Conservation (phyloP, 2,113 vertebrate genomes). For the Mellivora capensis region DNA sequence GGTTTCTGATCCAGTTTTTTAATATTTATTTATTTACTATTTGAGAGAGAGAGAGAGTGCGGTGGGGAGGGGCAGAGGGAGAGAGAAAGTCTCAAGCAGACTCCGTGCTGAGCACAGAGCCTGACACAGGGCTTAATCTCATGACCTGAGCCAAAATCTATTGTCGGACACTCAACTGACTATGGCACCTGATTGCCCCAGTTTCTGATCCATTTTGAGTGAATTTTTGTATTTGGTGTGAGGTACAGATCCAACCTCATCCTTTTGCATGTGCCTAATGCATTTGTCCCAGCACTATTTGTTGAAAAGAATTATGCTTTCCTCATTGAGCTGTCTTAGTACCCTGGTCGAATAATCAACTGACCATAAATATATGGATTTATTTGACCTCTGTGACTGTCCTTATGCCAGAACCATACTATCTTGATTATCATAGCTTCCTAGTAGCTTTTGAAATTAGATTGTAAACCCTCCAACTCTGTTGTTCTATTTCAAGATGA, state of each 20-base stretch:
- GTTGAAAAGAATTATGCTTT: not conserved
- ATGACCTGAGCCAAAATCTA: not conserved
- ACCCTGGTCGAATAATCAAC: not conserved
- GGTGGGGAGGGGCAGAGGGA: not conserved
- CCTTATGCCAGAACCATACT: not conserved
- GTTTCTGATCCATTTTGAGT: not conserved
- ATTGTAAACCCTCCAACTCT: not conserved
- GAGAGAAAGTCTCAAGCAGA: not conserved
- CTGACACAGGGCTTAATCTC: not conserved
- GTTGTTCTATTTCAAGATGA: not conserved
- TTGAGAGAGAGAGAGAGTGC: not conserved
- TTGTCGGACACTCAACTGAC: not conserved
- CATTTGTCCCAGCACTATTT: not conserved
- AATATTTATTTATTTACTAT: not conserved
- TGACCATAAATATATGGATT: not conserved
- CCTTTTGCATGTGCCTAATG: not conserved
- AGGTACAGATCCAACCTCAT: not conserved
- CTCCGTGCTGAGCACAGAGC: not conserved
- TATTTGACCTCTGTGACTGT: not conserved
- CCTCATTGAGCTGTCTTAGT: not conserved
- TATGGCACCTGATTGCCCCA: not conserved
- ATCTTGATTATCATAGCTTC: not conserved
- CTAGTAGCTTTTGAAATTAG: not conserved
- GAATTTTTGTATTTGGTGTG: not conserved
- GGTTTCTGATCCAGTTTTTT: not conserved